Percentiles rank a stretch among this genome's conserved stretches.
Evolutionary conservation across 2,888 invertebrate species (phyloP).

Genomic region (Leucoma salicis): DNA sequence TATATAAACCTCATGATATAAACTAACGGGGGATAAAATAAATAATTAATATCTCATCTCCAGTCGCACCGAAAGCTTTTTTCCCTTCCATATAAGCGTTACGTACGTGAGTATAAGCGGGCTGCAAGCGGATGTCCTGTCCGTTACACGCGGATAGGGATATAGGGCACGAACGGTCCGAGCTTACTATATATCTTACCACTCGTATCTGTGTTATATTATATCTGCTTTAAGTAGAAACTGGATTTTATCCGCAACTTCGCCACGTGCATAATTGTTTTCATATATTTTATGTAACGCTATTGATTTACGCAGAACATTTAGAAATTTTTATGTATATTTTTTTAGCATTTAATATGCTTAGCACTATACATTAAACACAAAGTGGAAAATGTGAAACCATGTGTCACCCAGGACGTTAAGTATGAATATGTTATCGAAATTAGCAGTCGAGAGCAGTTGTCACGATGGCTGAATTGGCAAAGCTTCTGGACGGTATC

Average conservation of each 20-base stretch:
- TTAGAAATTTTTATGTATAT: too few relatives aligned
- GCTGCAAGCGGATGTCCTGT: slow-evolving; percentile 50
- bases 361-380: too few relatives aligned
- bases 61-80: slow-evolving; percentile 15
- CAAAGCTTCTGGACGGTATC: too few relatives aligned
- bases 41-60: slow-evolving; percentile 15
- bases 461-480: too few relatives aligned
- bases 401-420: too few relatives aligned
- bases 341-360: too few relatives aligned
- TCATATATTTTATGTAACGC: too few relatives aligned
- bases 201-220: slow-evolving; percentile 16
- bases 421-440: too few relatives aligned
- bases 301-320: too few relatives aligned
- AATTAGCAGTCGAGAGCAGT: too few relatives aligned
- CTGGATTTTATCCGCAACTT: slow-evolving; percentile 10
- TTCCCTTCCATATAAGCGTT: slow-evolving; percentile 7
- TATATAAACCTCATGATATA: background rate
- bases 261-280: too few relatives aligned
- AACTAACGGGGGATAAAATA: background rate
- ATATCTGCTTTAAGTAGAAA: slow-evolving; percentile 29
- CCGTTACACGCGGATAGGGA: slow-evolving; percentile 55
- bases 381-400: too few relatives aligned
- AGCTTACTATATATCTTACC: slow-evolving; percentile 5
- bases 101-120: slow-evolving; percentile 18
- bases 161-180: slow-evolving; percentile 53